These are phyloP conservation scores for Drosophila multiciliata DNA, from an alignment of 2,888 invertebrate genomes.

Conservation along the genomic window DNA sequence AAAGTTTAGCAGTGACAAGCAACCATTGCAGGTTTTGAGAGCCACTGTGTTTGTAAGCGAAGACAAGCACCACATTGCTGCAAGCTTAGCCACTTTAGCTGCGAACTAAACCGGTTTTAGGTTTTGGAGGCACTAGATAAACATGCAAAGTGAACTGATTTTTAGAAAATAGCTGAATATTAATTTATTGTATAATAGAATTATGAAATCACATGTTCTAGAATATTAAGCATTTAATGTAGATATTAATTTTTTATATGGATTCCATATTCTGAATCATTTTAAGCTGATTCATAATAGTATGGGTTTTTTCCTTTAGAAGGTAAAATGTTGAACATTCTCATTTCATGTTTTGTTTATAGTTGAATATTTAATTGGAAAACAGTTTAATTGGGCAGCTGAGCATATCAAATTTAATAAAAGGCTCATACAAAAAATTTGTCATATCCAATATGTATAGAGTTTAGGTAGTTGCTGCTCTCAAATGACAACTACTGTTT, in stretches of 20 bases:
- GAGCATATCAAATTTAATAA: background rate
- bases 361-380: slow-evolving; percentile 8
- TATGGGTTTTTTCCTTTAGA: background rate
- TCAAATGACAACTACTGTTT: slow-evolving; percentile 1
- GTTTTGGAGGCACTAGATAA: slow-evolving; percentile 7
- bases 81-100: background rate
- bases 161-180: background rate
- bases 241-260: background rate
- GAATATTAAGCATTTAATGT: background rate
- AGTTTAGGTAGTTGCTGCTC: background rate
- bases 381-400: background rate
- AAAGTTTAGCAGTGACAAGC: slow-evolving; percentile 8
- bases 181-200: background rate
- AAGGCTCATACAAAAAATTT: background rate
- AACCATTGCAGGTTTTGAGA: background rate
- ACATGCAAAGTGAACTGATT: background rate
- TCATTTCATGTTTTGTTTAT: background rate
- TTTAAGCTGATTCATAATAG: background rate
- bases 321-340: slow-evolving; percentile 1
- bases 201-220: background rate
- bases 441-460: background rate
- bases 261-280: slow-evolving; percentile 9
- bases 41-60: background rate
- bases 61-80: slow-evolving; percentile 5
- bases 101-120: slow-evolving; percentile 24